phyloP scores from a whole-genome alignment of 2,888 invertebrate genomes.

The Phyllotreta cruciferae region DNA sequence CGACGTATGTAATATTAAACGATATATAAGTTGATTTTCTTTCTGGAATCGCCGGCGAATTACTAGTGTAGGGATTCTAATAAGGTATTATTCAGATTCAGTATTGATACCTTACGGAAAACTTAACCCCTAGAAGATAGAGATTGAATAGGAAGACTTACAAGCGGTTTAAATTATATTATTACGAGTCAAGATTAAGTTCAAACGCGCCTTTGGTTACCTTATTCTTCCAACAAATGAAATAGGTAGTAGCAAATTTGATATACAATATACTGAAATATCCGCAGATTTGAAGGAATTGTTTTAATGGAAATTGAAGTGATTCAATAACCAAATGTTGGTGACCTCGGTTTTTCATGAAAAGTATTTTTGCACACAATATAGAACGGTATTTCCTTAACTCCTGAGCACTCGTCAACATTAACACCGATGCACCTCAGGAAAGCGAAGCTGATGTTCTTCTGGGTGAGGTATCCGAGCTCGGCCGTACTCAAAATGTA shows the following conservation, averaged over 20 bases:
- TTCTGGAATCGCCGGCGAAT: neutral
- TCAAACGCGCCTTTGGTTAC: neutral
- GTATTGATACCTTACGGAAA: conserved; percentile 14
- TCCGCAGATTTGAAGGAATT: too few relatives aligned
- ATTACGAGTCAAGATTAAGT: conserved; percentile 3
- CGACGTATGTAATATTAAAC: conserved; percentile 11
- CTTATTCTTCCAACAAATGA: too few relatives aligned
- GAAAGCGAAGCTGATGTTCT: conserved; percentile 99
- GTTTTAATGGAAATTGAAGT: too few relatives aligned
- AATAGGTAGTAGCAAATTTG: too few relatives aligned
- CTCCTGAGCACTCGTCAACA: conserved; percentile 91
- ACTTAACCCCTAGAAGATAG: conserved; percentile 18
- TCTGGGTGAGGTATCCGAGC: conserved; percentile 99
- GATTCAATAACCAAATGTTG: too few relatives aligned
- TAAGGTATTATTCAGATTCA: conserved; percentile 20
- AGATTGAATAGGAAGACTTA: conserved; percentile 22
- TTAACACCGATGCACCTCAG: conserved; percentile 99
- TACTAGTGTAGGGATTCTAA: conserved; percentile 20
- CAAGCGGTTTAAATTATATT: neutral
- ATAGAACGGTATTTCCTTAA: conserved; percentile 72
- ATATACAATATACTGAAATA: too few relatives aligned
- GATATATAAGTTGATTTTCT: conserved; percentile 10
- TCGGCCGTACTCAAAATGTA: conserved; percentile 99
- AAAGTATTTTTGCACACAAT: conserved; percentile 42
- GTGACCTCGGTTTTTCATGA: neutral